phyloP scores from a whole-genome alignment of 2,888 invertebrate genomes.

The Plagodis pulveraria region DNA sequence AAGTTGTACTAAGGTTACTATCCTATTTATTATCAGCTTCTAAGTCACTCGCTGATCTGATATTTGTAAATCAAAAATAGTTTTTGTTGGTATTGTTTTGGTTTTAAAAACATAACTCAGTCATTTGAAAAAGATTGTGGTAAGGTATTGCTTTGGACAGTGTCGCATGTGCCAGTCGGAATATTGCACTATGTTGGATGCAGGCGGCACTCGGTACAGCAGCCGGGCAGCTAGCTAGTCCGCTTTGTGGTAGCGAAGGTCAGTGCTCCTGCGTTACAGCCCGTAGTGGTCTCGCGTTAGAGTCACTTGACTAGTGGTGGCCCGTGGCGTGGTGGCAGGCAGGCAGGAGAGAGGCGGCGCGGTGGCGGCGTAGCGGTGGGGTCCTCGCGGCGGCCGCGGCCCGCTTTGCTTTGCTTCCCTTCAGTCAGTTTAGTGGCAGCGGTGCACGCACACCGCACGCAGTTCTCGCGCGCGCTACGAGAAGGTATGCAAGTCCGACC shows the following conservation, averaged over 20 bases:
- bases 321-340: not conserved
- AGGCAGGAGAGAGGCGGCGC: slow-evolving; percentile 72
- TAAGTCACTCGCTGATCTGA: no score
- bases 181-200: slow-evolving; percentile 62
- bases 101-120: no score
- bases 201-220: slow-evolving; percentile 56
- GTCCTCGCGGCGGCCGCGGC: slow-evolving; percentile 62
- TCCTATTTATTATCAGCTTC: slow-evolving; percentile 11
- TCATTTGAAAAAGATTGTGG: not conserved
- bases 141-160: slow-evolving; percentile 4
- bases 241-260: slow-evolving; percentile 67
- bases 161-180: slow-evolving; percentile 40
- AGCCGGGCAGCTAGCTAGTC: slow-evolving; percentile 43
- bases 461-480: slow-evolving; percentile 83
- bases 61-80: no score
- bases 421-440: slow-evolving; percentile 79
- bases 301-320: slow-evolving; percentile 74
- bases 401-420: slow-evolving; percentile 69
- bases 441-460: slow-evolving; percentile 85
- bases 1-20: not conserved
- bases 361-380: slow-evolving; percentile 65
- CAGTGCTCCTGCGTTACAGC: slow-evolving; percentile 77
- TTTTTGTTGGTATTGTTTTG: no score
- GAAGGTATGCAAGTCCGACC: slow-evolving; percentile 73
- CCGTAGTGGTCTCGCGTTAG: slow-evolving; percentile 76